A percentile compares a stretch with the other conserved stretches of the same genome.
Conservation (phyloP, 1,140 invertebrate genomes). For the Reticulitermes speratus region DNA sequence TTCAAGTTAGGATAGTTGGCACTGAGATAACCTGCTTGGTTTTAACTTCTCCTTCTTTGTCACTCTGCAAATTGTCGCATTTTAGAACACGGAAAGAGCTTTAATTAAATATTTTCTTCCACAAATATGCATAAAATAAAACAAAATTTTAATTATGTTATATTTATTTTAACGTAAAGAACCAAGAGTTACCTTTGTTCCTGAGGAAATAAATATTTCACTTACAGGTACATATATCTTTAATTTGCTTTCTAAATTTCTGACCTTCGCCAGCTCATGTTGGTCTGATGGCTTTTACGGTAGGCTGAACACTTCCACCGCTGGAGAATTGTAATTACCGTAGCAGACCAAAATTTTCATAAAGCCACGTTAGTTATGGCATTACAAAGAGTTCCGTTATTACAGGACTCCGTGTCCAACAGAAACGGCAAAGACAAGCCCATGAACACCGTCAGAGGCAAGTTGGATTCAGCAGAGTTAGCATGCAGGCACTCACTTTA, state of each 20-base stretch:
- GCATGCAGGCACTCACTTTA: not conserved
- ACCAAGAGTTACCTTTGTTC: not conserved
- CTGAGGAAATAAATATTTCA: not conserved
- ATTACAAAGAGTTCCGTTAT: too few species aligned
- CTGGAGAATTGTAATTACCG: not conserved
- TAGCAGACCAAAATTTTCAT: not conserved
- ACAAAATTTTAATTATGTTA: not conserved
- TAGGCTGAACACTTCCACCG: not conserved
- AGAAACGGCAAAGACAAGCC: not conserved
- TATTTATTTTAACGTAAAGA: not conserved
- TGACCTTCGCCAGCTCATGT: not conserved
- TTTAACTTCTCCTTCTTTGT: too few species aligned
- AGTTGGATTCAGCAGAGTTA: not conserved
- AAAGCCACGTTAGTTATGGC: not conserved
- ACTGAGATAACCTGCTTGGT: too few species aligned
- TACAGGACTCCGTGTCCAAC: not conserved
- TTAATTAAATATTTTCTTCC: too few species aligned
- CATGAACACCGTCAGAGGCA: too few species aligned
- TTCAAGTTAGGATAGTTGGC: too few species aligned
- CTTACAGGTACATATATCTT: not conserved
- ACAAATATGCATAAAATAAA: not conserved
- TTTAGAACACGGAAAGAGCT: too few species aligned
- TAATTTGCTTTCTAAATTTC: not conserved
- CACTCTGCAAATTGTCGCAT: too few species aligned
- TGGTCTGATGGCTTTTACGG: not conserved